These are phyloP conservation scores for Ciona savignyi DNA, from an alignment of 23 tunicate species.

Conservation along the genomic window DNA sequence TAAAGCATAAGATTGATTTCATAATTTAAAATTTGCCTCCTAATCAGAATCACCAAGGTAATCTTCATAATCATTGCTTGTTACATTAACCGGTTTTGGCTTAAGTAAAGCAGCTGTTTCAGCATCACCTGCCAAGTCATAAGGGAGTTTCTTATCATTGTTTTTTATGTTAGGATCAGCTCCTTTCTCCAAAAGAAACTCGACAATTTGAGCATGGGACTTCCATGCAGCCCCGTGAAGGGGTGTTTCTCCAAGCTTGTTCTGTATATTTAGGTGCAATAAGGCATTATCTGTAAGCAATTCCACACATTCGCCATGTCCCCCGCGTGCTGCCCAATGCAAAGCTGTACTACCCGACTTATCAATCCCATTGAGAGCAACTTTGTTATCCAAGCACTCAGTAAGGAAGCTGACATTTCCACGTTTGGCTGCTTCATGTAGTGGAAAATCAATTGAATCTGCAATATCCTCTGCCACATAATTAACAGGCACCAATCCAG, in stretches of 20 bases:
- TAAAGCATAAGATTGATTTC: too few species aligned
- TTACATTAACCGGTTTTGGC: constrained; percentile 31
- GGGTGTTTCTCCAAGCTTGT: constrained; percentile 87
- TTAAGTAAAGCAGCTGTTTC: constrained; percentile 56
- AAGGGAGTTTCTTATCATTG: too few species aligned
- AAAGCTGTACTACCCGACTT: constrained; percentile 78
- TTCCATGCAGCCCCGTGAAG: constrained; percentile 84
- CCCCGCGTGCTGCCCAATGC: constrained; percentile 93
- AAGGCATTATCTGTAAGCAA: too few species aligned
- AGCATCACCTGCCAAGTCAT: constrained; percentile 59
- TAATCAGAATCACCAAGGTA: constrained; percentile 76
- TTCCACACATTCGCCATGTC: constrained; percentile 81
- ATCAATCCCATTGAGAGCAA: constrained; percentile 70
- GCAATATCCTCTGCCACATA: too few species aligned
- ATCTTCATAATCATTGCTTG: constrained; percentile 51
- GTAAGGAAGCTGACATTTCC: constrained; percentile 64
- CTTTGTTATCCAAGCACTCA: constrained; percentile 66
- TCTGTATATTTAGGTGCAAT: constrained; percentile 49
- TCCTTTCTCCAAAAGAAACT: constrained; percentile 49
- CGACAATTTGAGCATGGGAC: constrained; percentile 59
- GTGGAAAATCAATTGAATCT: too few species aligned
- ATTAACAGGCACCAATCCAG: too few species aligned
- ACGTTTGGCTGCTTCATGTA: too few species aligned
- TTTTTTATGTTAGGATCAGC: constrained; percentile 48
- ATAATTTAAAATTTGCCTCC: too few species aligned